Conservation (phyloP, 2,113 vertebrate genomes). For the Chunga burmeisteri region DNA sequence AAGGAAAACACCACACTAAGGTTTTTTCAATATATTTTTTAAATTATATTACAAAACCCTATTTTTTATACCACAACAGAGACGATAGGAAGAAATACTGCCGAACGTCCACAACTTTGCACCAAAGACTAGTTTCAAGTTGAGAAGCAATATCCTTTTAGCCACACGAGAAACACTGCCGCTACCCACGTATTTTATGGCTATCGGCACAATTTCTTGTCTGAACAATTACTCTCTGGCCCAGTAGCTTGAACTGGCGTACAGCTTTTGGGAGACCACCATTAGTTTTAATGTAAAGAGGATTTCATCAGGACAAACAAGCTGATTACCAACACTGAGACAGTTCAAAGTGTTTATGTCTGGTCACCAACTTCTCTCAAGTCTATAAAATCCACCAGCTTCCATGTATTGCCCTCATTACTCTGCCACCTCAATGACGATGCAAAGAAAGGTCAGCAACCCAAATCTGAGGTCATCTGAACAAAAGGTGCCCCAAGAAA, state of each 20-base stretch:
- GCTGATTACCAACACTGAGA: neutral
- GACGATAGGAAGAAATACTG: neutral
- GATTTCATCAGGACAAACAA: neutral
- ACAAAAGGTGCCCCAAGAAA: neutral
- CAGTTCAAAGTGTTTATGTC: neutral
- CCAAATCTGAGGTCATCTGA: neutral
- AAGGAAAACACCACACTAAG: neutral
- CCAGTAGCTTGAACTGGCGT: neutral
- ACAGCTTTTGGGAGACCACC: neutral
- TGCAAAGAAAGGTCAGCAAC: neutral
- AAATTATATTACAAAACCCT: too few relatives aligned
- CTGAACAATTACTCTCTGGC: too few relatives aligned
- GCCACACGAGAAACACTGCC: neutral
- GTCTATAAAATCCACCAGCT: neutral
- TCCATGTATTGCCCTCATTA: neutral
- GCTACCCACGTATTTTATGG: rapidly evolving
- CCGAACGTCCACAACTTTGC: neutral
- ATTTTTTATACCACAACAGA: neutral
- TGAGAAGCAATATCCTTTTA: neutral
- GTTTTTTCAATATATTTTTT: neutral
- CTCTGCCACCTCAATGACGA: neutral
- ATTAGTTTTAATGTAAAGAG: neutral
- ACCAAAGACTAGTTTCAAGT: neutral
- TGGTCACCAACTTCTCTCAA: neutral
- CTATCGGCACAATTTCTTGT: neutral